Evolutionary conservation across 2,888 invertebrate genomes (phyloP), one percentile per base, ranked within the genome.

Genomic region (Subacronicta megacephala): DNA sequence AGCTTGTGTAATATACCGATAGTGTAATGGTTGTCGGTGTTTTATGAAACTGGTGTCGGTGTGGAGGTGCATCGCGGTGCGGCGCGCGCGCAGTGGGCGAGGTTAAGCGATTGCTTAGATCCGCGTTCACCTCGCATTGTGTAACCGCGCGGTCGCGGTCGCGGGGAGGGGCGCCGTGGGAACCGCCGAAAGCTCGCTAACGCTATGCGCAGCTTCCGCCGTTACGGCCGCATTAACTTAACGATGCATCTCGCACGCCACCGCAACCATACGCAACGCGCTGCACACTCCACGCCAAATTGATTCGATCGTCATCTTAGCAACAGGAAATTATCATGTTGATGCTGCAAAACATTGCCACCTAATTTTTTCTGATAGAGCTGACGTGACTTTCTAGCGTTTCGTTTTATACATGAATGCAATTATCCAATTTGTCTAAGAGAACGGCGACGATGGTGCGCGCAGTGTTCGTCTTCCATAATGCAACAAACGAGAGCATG

Each of bases 91-190:
- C 89, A 89, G 89, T 93, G 93, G 93, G 93, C 93, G 93, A 93
- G 93, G 93, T 93, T 93, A 93, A 94, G 92, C 92, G 93, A 92
- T 93, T 93, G 93, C 92, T 92, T 93, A 93, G 93, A 94, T 93
- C 93, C 93, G 93, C 92, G 93, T 93, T 93, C 93, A 92, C 93
- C 92, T 93, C 89, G 91, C 89, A 93, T 93, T 94, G 93, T 94
- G 93, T 92, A 94, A 94, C 87, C 83, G 83, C 82, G 67, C 81
- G 78, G 77, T 73, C 72, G 84, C 81, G 81, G 82, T 73, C 72
- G 84, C 81, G 81, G 82, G 80, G 82, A 85, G 86, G 82, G 87
- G 78, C 70, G 81, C 84, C 93, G 93, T 93, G 93, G 93, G 93
- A 93, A 93, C 90, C 91, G 81, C 93, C 93, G 92, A 93, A 93